phyloP scores from a whole-genome alignment of 2,113 vertebrate species.

The Antechinus stuartii region DNA sequence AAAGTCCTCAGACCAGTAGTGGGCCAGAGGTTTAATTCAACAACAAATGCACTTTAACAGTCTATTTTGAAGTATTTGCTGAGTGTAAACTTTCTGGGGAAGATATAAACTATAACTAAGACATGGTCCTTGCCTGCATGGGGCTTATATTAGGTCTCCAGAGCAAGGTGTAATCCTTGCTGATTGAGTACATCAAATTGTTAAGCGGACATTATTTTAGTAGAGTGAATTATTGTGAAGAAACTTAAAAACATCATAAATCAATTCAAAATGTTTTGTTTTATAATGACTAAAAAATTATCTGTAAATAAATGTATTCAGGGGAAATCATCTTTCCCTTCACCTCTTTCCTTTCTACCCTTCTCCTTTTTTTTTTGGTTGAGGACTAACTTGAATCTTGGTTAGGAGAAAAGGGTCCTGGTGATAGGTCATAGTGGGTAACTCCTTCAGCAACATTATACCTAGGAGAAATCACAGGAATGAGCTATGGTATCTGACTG shows the following conservation, averaged over 20 bases:
- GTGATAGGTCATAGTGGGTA: background rate
- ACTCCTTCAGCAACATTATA: background rate
- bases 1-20: no score
- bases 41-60: background rate
- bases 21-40: background rate
- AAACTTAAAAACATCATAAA: background rate
- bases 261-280: conserved; percentile 16
- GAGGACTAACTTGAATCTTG: background rate
- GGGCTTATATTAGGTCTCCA: background rate
- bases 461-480: background rate
- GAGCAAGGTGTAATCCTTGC: background rate
- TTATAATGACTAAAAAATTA: background rate
- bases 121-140: background rate
- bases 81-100: background rate
- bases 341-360: background rate
- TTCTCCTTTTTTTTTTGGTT: background rate
- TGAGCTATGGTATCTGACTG: background rate
- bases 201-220: background rate
- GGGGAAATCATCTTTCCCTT: background rate
- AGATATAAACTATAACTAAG: background rate
- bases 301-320: conserved; percentile 57
- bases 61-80: background rate
- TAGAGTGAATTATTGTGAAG: conserved; percentile 21
- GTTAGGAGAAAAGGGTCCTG: background rate
- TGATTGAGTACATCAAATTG: background rate